Percentiles rank a stretch among this genome's conserved stretches.
Conservation (phyloP, 1,140 invertebrate species). For the Melanaphis sacchari region DNA sequence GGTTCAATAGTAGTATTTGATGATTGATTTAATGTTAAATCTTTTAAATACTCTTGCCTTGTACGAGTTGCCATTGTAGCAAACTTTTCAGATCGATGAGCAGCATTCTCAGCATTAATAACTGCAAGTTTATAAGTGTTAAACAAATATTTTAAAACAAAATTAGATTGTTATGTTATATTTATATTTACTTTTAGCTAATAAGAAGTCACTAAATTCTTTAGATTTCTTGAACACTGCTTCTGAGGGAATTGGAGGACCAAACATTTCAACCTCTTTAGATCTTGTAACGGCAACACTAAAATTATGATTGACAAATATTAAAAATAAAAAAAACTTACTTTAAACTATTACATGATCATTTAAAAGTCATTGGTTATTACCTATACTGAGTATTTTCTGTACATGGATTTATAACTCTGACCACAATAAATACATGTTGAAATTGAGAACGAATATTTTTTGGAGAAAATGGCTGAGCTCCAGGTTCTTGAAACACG, state of each 20-base stretch:
- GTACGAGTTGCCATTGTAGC: slow-evolving; percentile 96
- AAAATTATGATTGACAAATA: slow-evolving; percentile 51
- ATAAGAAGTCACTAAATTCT: slow-evolving; percentile 89
- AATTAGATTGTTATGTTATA: neutral
- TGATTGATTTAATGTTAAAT: slow-evolving; percentile 85
- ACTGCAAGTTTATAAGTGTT: slow-evolving; percentile 65
- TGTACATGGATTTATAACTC: slow-evolving; percentile 87
- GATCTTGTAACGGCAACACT: slow-evolving; percentile 91
- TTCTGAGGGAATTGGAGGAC: slow-evolving; percentile 86
- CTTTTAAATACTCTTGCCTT: slow-evolving; percentile 93
- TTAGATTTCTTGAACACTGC: slow-evolving; percentile 87
- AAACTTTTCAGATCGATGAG: slow-evolving; percentile 95
- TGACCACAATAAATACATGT: slow-evolving; percentile 96
- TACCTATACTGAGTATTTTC: slow-evolving; percentile 86
- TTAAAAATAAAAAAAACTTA: neutral
- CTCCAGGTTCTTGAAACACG: slow-evolving; percentile 95
- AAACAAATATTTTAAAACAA: slow-evolving; percentile 37
- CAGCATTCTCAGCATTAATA: slow-evolving; percentile 97
- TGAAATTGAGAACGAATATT: slow-evolving; percentile 95
- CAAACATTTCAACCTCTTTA: slow-evolving; percentile 95
- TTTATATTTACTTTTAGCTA: slow-evolving; percentile 78
- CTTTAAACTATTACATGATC: neutral
- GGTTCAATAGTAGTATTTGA: slow-evolving; percentile 83
- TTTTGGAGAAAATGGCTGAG: slow-evolving; percentile 89
- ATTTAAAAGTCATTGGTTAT: slow-evolving; percentile 53